Conservation (phyloP, 2,888 invertebrate species). For the Lamproptera curius region DNA sequence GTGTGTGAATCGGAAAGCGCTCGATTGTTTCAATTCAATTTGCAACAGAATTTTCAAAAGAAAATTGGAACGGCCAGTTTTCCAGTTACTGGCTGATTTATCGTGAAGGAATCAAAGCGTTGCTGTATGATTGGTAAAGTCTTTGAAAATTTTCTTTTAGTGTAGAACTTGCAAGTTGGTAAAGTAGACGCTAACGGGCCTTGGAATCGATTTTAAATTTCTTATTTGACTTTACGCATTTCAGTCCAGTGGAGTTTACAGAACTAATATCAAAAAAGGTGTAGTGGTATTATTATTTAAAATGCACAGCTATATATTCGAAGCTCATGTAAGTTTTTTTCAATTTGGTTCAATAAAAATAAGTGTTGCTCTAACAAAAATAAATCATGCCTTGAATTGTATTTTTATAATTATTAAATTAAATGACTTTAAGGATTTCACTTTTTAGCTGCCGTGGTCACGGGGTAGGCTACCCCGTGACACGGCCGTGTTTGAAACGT, state of each 20-base stretch:
- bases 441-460: no score
- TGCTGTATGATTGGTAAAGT: conserved; percentile 26
- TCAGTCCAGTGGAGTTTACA: background rate
- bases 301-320: no score
- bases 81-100: conserved; percentile 42
- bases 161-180: conserved; percentile 16
- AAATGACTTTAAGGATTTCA: no score
- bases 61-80: conserved; percentile 6
- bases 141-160: conserved; percentile 35
- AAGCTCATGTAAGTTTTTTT: no score
- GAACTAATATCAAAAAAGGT: background rate
- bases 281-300: no score
- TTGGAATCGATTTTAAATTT: conserved; percentile 38
- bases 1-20: no score
- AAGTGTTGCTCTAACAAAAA: no score
- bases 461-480: no score
- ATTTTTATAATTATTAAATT: no score
- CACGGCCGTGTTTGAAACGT: no score
- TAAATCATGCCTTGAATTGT: no score
- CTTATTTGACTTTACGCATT: background rate
- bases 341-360: no score
- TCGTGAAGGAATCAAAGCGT: conserved; percentile 50
- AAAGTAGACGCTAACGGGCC: conserved; percentile 50
- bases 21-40: background rate
- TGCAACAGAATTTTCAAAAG: background rate